Base-by-base conservation (phyloP, 2,113 vertebrate genomes). In the Lasiurus cinereus region DNA sequence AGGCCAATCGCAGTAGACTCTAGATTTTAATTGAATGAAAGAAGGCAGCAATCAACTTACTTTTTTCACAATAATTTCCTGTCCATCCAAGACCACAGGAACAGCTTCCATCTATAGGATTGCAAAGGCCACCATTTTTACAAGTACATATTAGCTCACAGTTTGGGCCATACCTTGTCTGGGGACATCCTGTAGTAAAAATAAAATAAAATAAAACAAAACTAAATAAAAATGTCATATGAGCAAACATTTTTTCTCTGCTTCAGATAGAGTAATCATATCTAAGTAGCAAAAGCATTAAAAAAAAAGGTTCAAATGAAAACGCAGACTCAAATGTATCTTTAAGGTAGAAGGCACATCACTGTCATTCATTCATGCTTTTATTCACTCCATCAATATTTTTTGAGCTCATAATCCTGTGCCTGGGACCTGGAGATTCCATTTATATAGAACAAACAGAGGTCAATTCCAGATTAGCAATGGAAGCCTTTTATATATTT, bases 21-120 rank as follows among this genome's bases (percentile, higher is more conserved):
- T 48, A 46, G 13, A 69, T 76, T 72, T 88, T 69, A 69, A 67
- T 15, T 62, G 66, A 88, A 7, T 48, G 0, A 6, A 84, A 95
- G 56, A 89, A 95, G 18, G 74, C 22, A 50, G 4, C 31, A 86
- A 50, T 70, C 79, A 92, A 76, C 90, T 96, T 98, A 99, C 98
- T 98, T 98, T 98, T 97, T 93, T 99, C 98, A 98, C 98, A 99
- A 0, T 54, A 94, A 16, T 46, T 90, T 78, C 99, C 99, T 0
- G 97, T 99, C 98, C 98, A 99, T 91, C 99, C 99, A 0, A 98
- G 98, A 69, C 99, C 98, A 11, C 99, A 99, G 48, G 96, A 98
- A 94, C 98, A 99, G 48, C 85, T 98, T 91, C 99, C 99, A 39
- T 98, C 93, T n/a, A 94, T 76, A 0, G 98, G 97, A 91, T 98